Evolutionary conservation across 2,113 vertebrate genomes (phyloP), one percentile per base, ranked within the genome.

Genomic region (Vulpes lagopus): DNA sequence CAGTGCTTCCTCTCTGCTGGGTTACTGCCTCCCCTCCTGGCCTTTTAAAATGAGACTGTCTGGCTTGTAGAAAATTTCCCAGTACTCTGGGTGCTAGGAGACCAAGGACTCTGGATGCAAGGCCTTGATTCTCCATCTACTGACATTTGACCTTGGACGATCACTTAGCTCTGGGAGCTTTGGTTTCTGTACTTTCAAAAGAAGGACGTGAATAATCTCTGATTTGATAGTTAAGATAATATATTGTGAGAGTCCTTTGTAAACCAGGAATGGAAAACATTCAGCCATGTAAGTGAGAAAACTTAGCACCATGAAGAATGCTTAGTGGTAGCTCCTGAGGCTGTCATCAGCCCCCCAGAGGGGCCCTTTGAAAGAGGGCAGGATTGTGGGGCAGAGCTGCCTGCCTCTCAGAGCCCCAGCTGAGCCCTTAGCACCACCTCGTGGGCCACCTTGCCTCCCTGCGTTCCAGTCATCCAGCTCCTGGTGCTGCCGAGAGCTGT

Each of bases 141-240:
- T 51, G 11, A 55, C 15, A 0, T 84, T 74, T 95, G 30, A 74
- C 30, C 71, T 90, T 80, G 43, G 19, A 67, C 0, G 2, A 55
- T 53, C 25, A 51, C 57, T 74, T 60, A 89, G 25, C 38, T 20
- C 73, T 73, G 16, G 35, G 25, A 92, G 20, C 51, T 94, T 92
- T 85, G 85, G 35, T 92, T 91, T 95, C 79, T 55, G 23, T 19
- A 65, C 38, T 38, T 93, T 91, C 38, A 79, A 74, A 78, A 67
- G 82, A 38, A 93, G 12, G 4, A 55, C 86, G 25, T 80, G 62
- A 71, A 73, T 79, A 51, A n/a, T 81, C 35, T 69, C 93, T 89
- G 22, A 78, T 35, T 2, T 94, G 20, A 15, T 65, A 19, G 15
- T 67, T 62, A 87, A 91, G 76, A 59, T n/a, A 64, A 71, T 15